Evolutionary conservation across 2,888 invertebrate species (phyloP).

Genomic region (Sipunculus nudus): DNA sequence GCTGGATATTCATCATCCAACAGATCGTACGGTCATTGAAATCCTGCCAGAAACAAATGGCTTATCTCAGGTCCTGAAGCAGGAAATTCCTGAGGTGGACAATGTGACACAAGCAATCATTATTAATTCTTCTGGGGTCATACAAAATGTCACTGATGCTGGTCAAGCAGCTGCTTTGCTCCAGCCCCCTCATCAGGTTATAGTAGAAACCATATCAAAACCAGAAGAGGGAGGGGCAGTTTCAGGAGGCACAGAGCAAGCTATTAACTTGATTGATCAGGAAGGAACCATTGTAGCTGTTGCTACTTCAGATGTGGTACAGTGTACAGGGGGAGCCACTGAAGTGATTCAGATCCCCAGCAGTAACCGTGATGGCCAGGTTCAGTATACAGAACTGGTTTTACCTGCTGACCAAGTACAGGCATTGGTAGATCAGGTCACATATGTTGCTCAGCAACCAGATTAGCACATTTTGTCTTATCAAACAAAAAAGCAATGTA

Average conservation of each 20-base stretch:
- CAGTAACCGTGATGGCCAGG: too few species aligned
- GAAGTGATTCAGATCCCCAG: too few species aligned
- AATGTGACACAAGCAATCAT: too few species aligned
- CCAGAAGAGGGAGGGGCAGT: neutral
- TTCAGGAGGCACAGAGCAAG: neutral
- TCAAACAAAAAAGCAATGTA: too few species aligned
- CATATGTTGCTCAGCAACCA: slow-evolving; percentile 12
- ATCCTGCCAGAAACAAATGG: neutral
- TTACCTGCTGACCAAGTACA: slow-evolving; percentile 9
- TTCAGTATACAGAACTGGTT: slow-evolving; percentile 17
- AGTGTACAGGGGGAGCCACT: neutral
- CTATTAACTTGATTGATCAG: neutral
- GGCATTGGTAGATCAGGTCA: slow-evolving; percentile 16
- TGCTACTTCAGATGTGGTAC: neutral
- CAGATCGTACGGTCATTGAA: neutral
- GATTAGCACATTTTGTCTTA: too few species aligned
- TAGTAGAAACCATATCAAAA: too few species aligned
- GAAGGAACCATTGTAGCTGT: neutral
- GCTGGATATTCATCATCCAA: neutral
- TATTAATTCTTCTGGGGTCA: too few species aligned
- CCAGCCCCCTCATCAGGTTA: too few species aligned
- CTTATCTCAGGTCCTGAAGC: too few species aligned
- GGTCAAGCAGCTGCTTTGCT: too few species aligned
- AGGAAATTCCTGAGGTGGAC: too few species aligned
- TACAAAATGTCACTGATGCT: too few species aligned